phyloP scores from a whole-genome alignment of 2,113 vertebrate genomes.

The Calidris pugnax region DNA sequence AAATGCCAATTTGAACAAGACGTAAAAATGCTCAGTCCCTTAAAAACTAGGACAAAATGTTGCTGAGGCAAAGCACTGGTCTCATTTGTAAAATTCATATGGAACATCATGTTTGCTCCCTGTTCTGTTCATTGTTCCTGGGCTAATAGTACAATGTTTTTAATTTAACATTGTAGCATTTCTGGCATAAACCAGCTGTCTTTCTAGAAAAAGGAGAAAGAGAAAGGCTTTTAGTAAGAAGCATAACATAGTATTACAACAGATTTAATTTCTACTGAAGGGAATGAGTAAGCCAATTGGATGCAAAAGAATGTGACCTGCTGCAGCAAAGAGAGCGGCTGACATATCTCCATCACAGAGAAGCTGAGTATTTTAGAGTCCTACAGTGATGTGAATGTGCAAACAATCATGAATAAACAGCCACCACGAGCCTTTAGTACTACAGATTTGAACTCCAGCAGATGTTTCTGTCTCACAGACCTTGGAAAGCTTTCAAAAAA shows the following conservation, averaged over 20 bases:
- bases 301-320: slow-evolving; percentile 60
- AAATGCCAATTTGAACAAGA: background rate
- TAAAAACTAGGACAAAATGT: background rate
- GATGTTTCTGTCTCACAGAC: slow-evolving; percentile 61
- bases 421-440: background rate
- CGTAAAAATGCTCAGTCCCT: background rate
- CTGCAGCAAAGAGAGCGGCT: slow-evolving; percentile 16
- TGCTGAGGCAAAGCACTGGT: background rate
- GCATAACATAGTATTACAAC: slow-evolving; percentile 29
- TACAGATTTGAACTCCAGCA: slow-evolving; percentile 46
- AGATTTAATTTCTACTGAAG: slow-evolving; percentile 54
- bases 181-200: slow-evolving; percentile 54
- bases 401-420: slow-evolving; percentile 57
- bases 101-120: background rate
- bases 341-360: slow-evolving; percentile 58
- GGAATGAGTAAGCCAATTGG: slow-evolving; percentile 15
- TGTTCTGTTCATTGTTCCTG: slow-evolving; percentile 33
- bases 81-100: slow-evolving; percentile 12
- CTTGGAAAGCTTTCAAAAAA: slow-evolving; percentile 57
- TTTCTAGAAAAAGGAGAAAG: background rate
- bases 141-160: background rate
- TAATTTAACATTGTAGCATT: slow-evolving; percentile 19
- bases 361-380: slow-evolving; percentile 8
- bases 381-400: slow-evolving; percentile 44
- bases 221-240: slow-evolving; percentile 38